Conservation (phyloP, 2,113 vertebrate genomes). For the Gobiocypris rarus region DNA sequence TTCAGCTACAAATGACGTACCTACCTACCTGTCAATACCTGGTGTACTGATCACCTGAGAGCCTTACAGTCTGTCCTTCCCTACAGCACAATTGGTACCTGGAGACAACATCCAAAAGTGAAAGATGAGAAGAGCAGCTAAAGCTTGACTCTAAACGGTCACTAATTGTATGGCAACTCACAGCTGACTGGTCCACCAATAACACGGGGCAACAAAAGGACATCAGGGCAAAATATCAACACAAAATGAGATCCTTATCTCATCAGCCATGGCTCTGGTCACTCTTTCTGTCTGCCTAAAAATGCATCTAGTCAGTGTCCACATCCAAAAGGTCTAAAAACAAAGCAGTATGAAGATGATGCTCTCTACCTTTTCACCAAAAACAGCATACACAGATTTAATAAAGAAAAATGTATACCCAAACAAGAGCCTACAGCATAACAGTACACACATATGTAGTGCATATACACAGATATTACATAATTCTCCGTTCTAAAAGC, state of each 20-base stretch:
- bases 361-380: not conserved
- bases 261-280: not conserved
- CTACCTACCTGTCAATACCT: conserved; percentile 59
- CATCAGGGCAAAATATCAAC: not conserved
- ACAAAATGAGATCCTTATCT: not conserved
- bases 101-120: conserved; percentile 56
- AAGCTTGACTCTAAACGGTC: conserved; percentile 3
- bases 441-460: not conserved
- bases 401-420: too few relatives aligned
- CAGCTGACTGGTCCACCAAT: not conserved
- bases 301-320: not conserved
- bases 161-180: not conserved
- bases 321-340: not conserved
- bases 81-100: conserved; percentile 58
- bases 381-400: not conserved
- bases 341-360: not conserved
- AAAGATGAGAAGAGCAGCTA: conserved; percentile 40
- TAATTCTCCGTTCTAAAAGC: not conserved
- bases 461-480: not conserved
- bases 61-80: conserved; percentile 55
- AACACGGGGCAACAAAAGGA: not conserved
- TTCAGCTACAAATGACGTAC: conserved; percentile 30
- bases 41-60: conserved; percentile 57
- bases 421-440: not conserved
- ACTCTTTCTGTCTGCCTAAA: not conserved